A percentile compares a stretch with the other conserved stretches of the same genome.
These are phyloP conservation scores for Borostomias antarcticus DNA, from an alignment of 2,797 vertebrate species.

Conservation along the genomic window DNA sequence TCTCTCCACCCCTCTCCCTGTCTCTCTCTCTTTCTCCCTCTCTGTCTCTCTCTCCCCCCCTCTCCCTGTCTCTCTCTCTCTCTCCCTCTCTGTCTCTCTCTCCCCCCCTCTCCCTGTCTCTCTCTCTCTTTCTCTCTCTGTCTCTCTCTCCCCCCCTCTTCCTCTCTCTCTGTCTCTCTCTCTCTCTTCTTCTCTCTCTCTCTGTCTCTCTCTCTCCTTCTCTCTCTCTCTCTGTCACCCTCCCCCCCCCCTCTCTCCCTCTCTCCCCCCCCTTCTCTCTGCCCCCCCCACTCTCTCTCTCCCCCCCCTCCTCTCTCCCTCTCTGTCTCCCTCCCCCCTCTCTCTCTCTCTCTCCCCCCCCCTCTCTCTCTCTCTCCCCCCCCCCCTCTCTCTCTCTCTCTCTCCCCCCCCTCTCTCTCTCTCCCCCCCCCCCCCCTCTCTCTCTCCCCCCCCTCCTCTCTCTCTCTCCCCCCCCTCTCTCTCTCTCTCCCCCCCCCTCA, in stretches of 20 bases:
- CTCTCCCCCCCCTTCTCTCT: neutral
- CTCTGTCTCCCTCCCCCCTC: neutral
- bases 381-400: neutral
- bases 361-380: neutral
- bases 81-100: neutral
- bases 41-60: neutral
- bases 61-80: too few species aligned
- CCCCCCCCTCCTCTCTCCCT: neutral
- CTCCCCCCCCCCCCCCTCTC: neutral
- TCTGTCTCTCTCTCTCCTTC: neutral
- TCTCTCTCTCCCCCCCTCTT: neutral
- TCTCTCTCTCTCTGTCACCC: neutral
- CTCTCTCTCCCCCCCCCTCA: constrained; percentile 41
- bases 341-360: neutral
- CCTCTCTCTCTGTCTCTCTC: neutral
- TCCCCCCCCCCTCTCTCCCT: neutral
- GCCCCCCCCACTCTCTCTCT: neutral
- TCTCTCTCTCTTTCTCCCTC: too few species aligned
- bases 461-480: neutral
- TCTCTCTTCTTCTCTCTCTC: neutral
- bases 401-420: neutral
- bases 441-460: neutral
- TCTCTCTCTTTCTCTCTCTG: neutral
- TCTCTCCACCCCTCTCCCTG: too few species aligned
- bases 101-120: neutral